Percentiles rank a stretch among this genome's conserved stretches.
Conservation (phyloP, 2,888 invertebrate species). For the Meloe dianella region DNA sequence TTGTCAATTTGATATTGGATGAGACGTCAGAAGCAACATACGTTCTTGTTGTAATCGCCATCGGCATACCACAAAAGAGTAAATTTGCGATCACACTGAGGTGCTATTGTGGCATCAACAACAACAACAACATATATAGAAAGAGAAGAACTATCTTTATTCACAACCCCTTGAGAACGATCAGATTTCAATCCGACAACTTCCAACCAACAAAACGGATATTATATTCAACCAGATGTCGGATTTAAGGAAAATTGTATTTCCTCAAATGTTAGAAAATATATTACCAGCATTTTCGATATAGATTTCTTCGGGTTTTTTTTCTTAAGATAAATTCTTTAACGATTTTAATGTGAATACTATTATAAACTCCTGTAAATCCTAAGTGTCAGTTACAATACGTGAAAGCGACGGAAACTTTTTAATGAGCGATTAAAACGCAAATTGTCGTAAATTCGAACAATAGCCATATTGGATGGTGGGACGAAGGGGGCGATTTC, state of each 20-base stretch:
- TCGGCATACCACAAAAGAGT: slow-evolving; percentile 31
- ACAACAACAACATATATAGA: not conserved
- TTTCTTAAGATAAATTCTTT: not conserved
- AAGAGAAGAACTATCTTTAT: slow-evolving; percentile 17
- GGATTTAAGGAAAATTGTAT: slow-evolving; percentile 10
- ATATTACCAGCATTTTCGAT: not conserved
- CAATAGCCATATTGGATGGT: slow-evolving; percentile 37
- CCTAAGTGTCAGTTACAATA: slow-evolving; percentile 43
- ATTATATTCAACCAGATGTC: slow-evolving; percentile 10
- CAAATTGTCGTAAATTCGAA: slow-evolving; percentile 42
- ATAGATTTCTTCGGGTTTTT: not conserved
- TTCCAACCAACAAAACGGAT: slow-evolving; percentile 3
- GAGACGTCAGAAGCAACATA: slow-evolving; percentile 32
- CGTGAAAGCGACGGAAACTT: slow-evolving; percentile 44
- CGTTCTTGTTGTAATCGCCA: slow-evolving; percentile 22
- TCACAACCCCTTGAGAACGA: slow-evolving; percentile 20
- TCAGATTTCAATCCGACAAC: slow-evolving; percentile 7
- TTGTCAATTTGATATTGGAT: slow-evolving; percentile 23
- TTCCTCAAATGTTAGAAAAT: slow-evolving; percentile 4
- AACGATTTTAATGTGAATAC: not conserved
- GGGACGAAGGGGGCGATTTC: slow-evolving; percentile 33
- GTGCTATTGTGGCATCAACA: slow-evolving; percentile 20
- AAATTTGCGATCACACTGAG: slow-evolving; percentile 25
- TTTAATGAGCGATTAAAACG: slow-evolving; percentile 47
- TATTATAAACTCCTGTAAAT: slow-evolving; percentile 34